Base-by-base conservation (phyloP, 1,140 invertebrate species). In the Forficula auricularia region DNA sequence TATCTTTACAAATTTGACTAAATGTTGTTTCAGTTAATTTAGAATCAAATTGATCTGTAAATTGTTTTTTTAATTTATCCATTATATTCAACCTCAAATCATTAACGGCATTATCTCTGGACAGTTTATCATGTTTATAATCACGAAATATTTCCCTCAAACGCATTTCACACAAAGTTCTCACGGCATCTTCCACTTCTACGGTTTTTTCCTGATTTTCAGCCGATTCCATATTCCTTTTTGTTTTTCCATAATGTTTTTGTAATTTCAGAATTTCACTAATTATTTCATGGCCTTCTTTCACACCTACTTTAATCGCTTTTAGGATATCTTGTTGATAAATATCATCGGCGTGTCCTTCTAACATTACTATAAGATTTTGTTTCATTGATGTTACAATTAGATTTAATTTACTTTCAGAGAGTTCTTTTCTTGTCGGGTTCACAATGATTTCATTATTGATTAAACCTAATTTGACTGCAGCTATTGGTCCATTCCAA, bases 401-500 rank as follows among this genome's bases (percentile, higher is more conserved):
- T 33, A 98, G 62, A 66, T 98, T 91, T 6, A 98, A 61, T 8
- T 50, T 57, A 19, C 85, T 90, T 2, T 70, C 53, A 44, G 79
- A 66, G 33, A 90, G 57, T 61, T 95, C 82, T 44, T 69, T 70
- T 45, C 88, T 65, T 0, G 87, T 87, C 1, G 92, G 92, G 65
- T 95, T 94, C 1, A 92, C 66, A 6, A 95, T 57, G 1, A 88
- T 47, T 57, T 90, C 77, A 49, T 76, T 72, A 50, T 82, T 71
- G 40, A 83, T 69, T 27, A 83, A 61, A 12, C 88, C 91, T 37
- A 99, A 64, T 53, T 91, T 65, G 0, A 96, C 90, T 43, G 95
- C 91, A 13, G 83, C 95, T 7, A 98, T 67, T 1, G 92, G 92
- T 14, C 91, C 91, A 59, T 83, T 79, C 89, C 92, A 97, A 10